A percentile compares a stretch with the other conserved stretches of the same genome.
Evolutionary conservation across 2,113 vertebrate genomes (phyloP).

Genomic region (Dunckerocampus dactyliophorus): DNA sequence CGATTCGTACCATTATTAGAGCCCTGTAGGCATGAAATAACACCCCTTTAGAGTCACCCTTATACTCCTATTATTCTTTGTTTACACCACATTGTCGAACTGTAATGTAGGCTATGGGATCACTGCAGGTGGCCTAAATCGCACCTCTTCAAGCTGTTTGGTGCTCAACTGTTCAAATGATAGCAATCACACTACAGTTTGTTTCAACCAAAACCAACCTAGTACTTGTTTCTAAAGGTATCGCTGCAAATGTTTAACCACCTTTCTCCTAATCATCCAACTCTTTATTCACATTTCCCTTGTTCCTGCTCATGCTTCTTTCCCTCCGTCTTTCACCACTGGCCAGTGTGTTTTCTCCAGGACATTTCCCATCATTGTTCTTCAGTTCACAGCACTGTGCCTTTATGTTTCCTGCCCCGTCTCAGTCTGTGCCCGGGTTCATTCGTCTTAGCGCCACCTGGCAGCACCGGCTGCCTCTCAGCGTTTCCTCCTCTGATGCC

Average conservation of each 20-base stretch:
- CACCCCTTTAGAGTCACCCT: no score
- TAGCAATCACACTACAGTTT: no score
- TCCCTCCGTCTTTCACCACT: conserved; percentile 54
- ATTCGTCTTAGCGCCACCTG: conserved; percentile 64
- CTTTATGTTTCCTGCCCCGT: conserved; percentile 54
- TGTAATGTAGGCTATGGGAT: no score
- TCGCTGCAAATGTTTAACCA: not conserved
- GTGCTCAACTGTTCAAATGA: no score
- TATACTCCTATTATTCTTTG: no score
- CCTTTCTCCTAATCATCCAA: conserved; percentile 1
- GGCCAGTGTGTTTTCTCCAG: conserved; percentile 52
- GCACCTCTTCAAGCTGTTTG: no score
- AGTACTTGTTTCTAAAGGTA: no score
- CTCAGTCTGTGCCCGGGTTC: conserved; percentile 44
- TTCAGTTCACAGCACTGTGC: conserved; percentile 43
- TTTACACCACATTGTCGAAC: no score
- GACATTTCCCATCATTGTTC: conserved; percentile 76
- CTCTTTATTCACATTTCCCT: conserved; percentile 6
- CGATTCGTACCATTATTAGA: no score
- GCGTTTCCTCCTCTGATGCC: conserved; percentile 42
- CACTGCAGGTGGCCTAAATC: no score
- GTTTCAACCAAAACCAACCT: no score
- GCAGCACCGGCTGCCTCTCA: conserved; percentile 35
- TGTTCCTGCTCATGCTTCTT: conserved; percentile 20
- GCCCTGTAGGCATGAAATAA: no score